Conservation (phyloP, 2,113 vertebrate species). For the Petaurus breviceps region DNA sequence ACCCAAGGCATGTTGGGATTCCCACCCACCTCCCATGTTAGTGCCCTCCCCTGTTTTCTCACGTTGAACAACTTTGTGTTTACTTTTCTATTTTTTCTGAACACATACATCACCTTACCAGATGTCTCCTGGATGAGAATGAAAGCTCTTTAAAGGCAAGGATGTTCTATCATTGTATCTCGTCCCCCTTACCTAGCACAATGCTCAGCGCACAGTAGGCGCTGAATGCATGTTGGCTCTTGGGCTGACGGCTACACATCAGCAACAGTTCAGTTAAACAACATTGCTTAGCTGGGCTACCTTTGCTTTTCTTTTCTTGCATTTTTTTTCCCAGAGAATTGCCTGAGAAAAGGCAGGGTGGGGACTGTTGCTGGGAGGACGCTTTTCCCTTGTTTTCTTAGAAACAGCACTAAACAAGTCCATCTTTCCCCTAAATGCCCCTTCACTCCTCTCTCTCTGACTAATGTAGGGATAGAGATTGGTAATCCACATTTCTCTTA, state of each 20-base stretch:
- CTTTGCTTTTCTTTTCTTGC: not conserved
- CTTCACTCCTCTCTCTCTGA: not conserved
- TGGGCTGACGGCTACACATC: not conserved
- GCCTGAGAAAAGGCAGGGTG: not conserved
- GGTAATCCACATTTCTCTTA: not conserved
- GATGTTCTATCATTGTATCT: not conserved
- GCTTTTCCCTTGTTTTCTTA: not conserved
- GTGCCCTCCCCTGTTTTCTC: not conserved
- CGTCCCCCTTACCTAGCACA: not conserved
- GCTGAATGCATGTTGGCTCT: not conserved
- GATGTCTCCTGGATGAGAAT: not conserved
- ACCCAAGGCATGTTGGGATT: not conserved
- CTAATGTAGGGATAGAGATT: not conserved
- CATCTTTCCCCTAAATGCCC: not conserved
- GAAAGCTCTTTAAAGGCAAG: not conserved
- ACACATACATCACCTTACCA: not conserved
- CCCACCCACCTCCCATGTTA: not conserved
- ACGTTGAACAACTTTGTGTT: not conserved
- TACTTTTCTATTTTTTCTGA: not conserved
- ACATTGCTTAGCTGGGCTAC: not conserved
- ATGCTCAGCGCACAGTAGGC: not conserved
- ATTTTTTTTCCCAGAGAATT: not conserved
- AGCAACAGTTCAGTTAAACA: not conserved
- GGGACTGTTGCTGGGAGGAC: not conserved
- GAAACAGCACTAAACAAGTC: not conserved